Base-by-base conservation (phyloP, 1,140 invertebrate species). In the Agraylea sexmaculata region DNA sequence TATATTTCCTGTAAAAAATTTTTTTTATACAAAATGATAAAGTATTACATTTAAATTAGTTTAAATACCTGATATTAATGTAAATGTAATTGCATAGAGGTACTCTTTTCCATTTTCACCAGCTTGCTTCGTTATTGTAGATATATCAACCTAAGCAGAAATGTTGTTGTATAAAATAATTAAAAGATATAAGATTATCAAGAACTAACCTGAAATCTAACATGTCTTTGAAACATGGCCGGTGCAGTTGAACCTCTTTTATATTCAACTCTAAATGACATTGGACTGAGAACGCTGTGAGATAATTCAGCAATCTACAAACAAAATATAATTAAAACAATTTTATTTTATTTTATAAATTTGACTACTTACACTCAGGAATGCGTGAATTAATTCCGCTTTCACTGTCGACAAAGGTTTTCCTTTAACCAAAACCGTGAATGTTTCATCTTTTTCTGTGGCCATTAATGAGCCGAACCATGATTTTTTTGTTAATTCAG, bases 381-480 rank as follows among this genome's bases (percentile, higher is more conserved):
- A 98, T 47, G 93, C 91, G 57, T 98, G 91, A 50, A 99, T 95
- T 25, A 99, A 74, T 69, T 99, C 94, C 25, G 93, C 94, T 68
- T 99, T 99, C 33, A 99, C 87, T 27, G 86, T 88, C 32, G 90
- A 88, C 46, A 99, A 68, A 3, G 88, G 87, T 64, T 95, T 94
- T 34, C 92, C 92, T 59, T 92, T 90, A 1, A 98, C 88, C 28
- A 94, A 67, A 48, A 97, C 83, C 28, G 93, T 96, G 63, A 96
- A 93, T 13, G 90, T 93, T 64, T 97, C 93, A 54, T 98, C 93
- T 56, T 93, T 87, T 51, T 98, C 93, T 2, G 87, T 88, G 13
- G 90, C 88, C 75, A 98, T 89, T 41, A 97, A 66, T 53, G 87
- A 92, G 17, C 92, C 92, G 66, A 97, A 97, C 91, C 92, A 97